A percentile compares a stretch with the other conserved stretches of the same genome.
These are phyloP conservation scores for Liolophura sinensis DNA, from an alignment of 1,140 invertebrate species.

Conservation along the genomic window DNA sequence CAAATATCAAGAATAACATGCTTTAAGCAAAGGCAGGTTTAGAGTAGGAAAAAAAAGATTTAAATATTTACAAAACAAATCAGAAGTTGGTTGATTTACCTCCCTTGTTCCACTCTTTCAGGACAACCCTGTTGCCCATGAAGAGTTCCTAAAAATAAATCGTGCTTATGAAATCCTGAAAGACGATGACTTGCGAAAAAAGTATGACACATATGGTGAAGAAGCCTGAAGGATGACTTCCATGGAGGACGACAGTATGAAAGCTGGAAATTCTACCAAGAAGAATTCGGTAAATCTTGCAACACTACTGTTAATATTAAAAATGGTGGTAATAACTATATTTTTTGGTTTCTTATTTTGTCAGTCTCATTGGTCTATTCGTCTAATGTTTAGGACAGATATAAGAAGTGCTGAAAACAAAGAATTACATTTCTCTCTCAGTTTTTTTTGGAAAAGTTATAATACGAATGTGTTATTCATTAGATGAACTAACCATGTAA, in stretches of 20 bases:
- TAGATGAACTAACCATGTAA: not conserved
- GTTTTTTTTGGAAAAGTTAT: slow-evolving; percentile 1
- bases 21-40: not conserved
- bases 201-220: slow-evolving; percentile 81
- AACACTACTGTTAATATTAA: not conserved
- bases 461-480: not conserved
- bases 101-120: slow-evolving; percentile 42
- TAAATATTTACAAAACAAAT: slow-evolving; percentile 13
- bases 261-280: slow-evolving; percentile 80
- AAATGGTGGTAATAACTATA: too few species aligned
- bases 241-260: slow-evolving; percentile 68
- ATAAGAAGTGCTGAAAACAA: too few species aligned
- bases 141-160: slow-evolving; percentile 76
- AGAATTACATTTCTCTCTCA: too few species aligned
- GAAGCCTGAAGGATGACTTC: slow-evolving; percentile 66
- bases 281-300: slow-evolving; percentile 73
- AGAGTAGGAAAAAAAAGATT: slow-evolving; percentile 7
- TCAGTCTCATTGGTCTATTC: not conserved
- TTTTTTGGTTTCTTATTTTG: slow-evolving; percentile 7
- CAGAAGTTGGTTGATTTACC: slow-evolving; percentile 5
- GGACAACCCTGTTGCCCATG: slow-evolving; percentile 74
- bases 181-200: slow-evolving; percentile 76
- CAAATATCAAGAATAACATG: not conserved
- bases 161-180: slow-evolving; percentile 84
- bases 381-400: too few species aligned